These are phyloP conservation scores for Podotricha telesiphe DNA, from an alignment of 2,888 invertebrate genomes.

Conservation along the genomic window DNA sequence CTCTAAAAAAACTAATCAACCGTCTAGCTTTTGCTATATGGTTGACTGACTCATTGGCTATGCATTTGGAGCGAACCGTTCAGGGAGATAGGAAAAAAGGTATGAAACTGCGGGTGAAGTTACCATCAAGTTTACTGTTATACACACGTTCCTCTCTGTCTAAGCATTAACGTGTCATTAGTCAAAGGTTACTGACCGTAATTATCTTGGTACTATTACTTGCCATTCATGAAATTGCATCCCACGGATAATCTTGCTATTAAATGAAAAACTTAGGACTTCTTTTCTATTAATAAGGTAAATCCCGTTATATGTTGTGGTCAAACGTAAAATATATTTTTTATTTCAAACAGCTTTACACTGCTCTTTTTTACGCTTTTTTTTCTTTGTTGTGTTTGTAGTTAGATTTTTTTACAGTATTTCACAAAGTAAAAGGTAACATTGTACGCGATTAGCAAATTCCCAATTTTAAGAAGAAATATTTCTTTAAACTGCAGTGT, in stretches of 20 bases:
- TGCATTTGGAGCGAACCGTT: conserved; percentile 78
- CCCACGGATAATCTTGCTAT: not conserved
- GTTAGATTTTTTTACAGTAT: too few species aligned
- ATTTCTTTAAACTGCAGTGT: too few species aligned
- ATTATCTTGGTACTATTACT: conserved; percentile 51
- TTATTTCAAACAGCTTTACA: too few species aligned
- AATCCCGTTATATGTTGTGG: not conserved
- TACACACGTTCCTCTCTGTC: conserved; percentile 65
- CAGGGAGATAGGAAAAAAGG: conserved; percentile 76
- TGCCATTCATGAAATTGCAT: conserved; percentile 39
- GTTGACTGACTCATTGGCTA: conserved; percentile 79
- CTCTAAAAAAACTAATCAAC: conserved; percentile 14
- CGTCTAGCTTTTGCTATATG: conserved; percentile 48
- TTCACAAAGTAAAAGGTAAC: not conserved
- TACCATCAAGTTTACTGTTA: conserved; percentile 79
- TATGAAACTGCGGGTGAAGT: conserved; percentile 74
- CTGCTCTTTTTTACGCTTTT: too few species aligned
- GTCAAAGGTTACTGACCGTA: conserved; percentile 78
- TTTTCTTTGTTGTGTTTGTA: too few species aligned
- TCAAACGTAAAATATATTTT: too few species aligned
- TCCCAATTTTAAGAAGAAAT: too few species aligned
- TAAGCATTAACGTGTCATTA: conserved; percentile 78
- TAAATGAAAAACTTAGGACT: not conserved
- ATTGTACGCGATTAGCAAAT: not conserved
- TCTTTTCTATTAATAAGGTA: not conserved